These are phyloP conservation scores for Kradibia gibbosae DNA, from an alignment of 1,140 invertebrate species.

Conservation along the genomic window DNA sequence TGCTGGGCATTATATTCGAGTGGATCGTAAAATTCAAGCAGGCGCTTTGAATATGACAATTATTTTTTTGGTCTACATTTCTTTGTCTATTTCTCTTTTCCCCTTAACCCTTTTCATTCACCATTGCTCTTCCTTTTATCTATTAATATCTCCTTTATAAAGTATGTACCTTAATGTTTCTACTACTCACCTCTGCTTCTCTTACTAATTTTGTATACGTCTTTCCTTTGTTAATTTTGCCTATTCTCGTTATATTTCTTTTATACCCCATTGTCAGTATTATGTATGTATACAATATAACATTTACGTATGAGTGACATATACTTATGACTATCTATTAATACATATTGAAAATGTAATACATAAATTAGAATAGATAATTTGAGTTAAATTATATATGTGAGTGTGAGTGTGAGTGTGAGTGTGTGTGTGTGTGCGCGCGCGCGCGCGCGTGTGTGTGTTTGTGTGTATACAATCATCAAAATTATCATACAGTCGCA, in stretches of 20 bases:
- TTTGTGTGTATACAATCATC: too few species aligned
- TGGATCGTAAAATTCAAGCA: conserved; percentile 4
- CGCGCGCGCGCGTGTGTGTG: too few species aligned
- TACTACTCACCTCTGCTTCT: too few species aligned
- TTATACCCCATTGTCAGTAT: neutral
- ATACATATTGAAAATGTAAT: too few species aligned
- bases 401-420: too few species aligned
- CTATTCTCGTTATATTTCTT: neutral
- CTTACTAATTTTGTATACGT: neutral
- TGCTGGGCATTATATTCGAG: neutral
- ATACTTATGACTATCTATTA: too few species aligned
- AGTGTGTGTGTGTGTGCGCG: too few species aligned
- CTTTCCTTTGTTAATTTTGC: neutral
- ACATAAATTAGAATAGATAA: too few species aligned
- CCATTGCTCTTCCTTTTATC: neutral
- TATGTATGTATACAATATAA: too few species aligned
- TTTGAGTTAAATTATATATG: too few species aligned
- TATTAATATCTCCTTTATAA: neutral
- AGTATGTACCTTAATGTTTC: neutral
- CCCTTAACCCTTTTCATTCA: neutral
- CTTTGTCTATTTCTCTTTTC: neutral
- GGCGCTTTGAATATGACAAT: neutral
- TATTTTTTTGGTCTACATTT: neutral
- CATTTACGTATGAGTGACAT: too few species aligned
- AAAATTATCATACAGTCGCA: too few species aligned